A percentile compares a stretch with the other conserved stretches of the same genome.
These are phyloP conservation scores for Dynastes tityus DNA, from an alignment of 2,888 invertebrate species.

Conservation along the genomic window DNA sequence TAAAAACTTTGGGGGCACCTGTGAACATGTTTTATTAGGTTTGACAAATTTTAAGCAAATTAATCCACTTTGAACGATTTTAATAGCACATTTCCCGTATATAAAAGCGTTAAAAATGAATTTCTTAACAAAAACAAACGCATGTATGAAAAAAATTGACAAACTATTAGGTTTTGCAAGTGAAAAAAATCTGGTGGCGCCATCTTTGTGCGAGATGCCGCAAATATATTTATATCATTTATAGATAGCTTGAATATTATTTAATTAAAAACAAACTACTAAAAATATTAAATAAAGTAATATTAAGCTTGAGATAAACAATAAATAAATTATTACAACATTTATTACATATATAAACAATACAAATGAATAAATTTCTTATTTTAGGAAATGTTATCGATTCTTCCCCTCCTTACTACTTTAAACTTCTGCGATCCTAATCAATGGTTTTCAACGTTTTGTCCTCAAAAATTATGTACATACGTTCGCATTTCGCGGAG, in stretches of 20 bases:
- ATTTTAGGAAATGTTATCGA: neutral
- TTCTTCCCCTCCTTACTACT: neutral
- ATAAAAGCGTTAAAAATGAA: no score
- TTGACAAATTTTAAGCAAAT: no score
- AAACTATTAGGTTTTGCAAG: neutral
- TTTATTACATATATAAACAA: neutral
- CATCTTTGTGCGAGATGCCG: neutral
- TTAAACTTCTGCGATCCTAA: constrained; percentile 7
- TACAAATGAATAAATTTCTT: neutral
- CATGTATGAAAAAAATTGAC: no score
- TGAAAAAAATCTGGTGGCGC: neutral
- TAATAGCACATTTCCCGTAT: no score
- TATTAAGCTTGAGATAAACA: neutral
- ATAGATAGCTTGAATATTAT: neutral
- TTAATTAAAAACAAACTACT: neutral
- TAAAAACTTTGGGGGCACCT: no score
- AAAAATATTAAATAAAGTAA: neutral
- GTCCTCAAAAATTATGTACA: constrained; percentile 43
- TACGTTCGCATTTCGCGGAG: constrained; percentile 13
- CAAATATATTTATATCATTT: neutral
- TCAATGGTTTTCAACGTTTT: constrained; percentile 33
- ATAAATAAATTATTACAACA: neutral
- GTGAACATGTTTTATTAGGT: no score
- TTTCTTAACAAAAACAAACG: no score
- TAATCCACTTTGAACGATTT: no score